Evolutionary conservation across 2,797 vertebrate species (phyloP).

Genomic region (Rhincodon typus): DNA sequence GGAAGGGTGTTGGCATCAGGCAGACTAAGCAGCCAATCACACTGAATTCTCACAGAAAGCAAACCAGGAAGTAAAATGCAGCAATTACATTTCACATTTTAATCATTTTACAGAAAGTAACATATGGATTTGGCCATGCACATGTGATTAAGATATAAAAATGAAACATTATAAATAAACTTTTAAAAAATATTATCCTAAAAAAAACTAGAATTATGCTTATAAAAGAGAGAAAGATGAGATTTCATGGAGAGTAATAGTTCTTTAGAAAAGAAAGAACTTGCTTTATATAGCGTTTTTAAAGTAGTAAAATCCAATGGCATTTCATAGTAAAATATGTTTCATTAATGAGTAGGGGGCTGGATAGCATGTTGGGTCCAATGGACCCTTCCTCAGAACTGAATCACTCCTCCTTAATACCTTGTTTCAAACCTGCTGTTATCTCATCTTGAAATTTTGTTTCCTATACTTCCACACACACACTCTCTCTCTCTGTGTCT

Average conservation of each 20-base stretch:
- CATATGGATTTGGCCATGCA: not conserved
- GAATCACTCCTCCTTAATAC: no score
- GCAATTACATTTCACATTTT: not conserved
- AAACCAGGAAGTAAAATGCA: not conserved
- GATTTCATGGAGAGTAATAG: not conserved
- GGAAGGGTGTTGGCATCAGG: not conserved
- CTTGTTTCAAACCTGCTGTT: no score
- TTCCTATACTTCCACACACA: no score
- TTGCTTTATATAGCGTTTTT: no score
- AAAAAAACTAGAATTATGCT: not conserved
- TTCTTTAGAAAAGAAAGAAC: no score
- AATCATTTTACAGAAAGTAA: not conserved
- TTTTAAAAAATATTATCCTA: not conserved
- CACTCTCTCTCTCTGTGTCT: no score
- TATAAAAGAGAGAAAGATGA: not conserved
- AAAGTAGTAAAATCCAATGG: not conserved
- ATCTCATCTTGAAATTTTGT: no score
- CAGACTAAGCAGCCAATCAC: not conserved
- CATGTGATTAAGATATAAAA: not conserved
- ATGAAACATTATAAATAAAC: not conserved
- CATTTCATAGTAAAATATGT: not conserved
- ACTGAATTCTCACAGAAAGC: not conserved
- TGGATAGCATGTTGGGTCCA: not conserved
- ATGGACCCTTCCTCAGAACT: no score
- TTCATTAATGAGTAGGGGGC: no score